Evolutionary conservation across 2,888 invertebrate species (phyloP), one percentile per base, ranked within the genome.

Genomic region (Graphium colonna): DNA sequence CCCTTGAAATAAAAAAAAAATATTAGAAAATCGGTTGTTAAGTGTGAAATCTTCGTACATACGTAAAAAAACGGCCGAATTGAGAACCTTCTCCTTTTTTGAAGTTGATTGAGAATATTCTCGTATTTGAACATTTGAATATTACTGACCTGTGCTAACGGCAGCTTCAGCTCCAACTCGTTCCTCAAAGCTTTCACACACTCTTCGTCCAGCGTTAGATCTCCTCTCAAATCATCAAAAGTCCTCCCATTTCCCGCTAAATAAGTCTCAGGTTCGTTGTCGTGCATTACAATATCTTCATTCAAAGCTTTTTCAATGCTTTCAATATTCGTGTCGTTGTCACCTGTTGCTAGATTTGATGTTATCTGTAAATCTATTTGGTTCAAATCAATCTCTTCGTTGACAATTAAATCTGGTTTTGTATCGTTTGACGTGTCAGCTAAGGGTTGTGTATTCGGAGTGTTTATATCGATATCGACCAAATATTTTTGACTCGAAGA

Each of bases 141-240:
- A n/a, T n/a, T n/a, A 65, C 71, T 75, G 63, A 92, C 92, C 80
- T 93, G 93, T 43, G 93, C 93, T 55, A 92, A 88, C 8, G 94
- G 94, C 60, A 95, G 81, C 74, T 94, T 95, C 63, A 93, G 90
- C 62, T 92, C 88, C 41, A 95, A 75, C 73, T 95, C 95, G 64
- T 93, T 94, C 56, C 94, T 82, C 55, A 95, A 89, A 0, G 94
- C 94, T 36, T 92, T 90, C 64, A 94, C 93, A 61, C 93, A 92
- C 67, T 94, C 94, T 65, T 94, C 94, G 65, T 94, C 93, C 56
- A 94, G 79, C 13, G 90, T 90, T 53, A 92, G 91, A 0, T 91
- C 89, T 15, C 92, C 91, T 58, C 92, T 91, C 41, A 86, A 71
- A 58, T 90, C 87, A 31, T 91, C 91, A 2, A 82, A 73, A 2